phyloP scores from a whole-genome alignment of 2,888 invertebrate genomes.

The Autographa gamma region DNA sequence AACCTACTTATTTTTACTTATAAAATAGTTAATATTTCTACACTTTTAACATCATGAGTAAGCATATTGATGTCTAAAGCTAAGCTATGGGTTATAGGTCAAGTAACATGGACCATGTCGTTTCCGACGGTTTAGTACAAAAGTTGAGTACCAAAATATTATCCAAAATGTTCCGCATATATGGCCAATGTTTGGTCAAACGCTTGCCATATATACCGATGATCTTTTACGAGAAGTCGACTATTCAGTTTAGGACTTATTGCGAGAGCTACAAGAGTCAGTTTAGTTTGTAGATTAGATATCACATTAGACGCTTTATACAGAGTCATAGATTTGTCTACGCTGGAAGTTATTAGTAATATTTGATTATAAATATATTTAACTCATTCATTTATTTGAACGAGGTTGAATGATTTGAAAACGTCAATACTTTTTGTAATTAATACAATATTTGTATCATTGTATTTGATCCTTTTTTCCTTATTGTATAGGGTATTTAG shows the following conservation, averaged over 20 bases:
- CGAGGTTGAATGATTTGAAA: background rate
- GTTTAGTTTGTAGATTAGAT: conserved; percentile 52
- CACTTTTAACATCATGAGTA: conserved; percentile 70
- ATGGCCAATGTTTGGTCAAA: conserved; percentile 54
- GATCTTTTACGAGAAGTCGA: conserved; percentile 47
- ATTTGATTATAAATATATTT: conserved; percentile 22
- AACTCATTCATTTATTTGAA: conserved; percentile 6
- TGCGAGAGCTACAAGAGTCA: conserved; percentile 55
- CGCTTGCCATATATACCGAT: conserved; percentile 48
- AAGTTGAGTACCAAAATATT: conserved; percentile 86
- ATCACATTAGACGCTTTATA: conserved; percentile 62
- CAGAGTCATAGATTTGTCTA: conserved; percentile 41
- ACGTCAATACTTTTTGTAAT: background rate
- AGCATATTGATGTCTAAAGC: conserved; percentile 75
- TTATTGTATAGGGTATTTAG: conserved; percentile 16
- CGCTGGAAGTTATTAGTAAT: conserved; percentile 27
- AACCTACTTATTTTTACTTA: conserved; percentile 77
- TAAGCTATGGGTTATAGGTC: conserved; percentile 83
- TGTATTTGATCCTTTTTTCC: background rate
- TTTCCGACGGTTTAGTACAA: conserved; percentile 82
- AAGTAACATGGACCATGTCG: conserved; percentile 84
- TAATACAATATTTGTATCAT: background rate
- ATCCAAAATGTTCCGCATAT: conserved; percentile 69
- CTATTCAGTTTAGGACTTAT: conserved; percentile 58
- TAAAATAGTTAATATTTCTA: conserved; percentile 75